Percentiles rank a stretch among this genome's conserved stretches.
Conservation (phyloP, 92 coral and sea anemone species). For the Hydrozoanthus gracilis region DNA sequence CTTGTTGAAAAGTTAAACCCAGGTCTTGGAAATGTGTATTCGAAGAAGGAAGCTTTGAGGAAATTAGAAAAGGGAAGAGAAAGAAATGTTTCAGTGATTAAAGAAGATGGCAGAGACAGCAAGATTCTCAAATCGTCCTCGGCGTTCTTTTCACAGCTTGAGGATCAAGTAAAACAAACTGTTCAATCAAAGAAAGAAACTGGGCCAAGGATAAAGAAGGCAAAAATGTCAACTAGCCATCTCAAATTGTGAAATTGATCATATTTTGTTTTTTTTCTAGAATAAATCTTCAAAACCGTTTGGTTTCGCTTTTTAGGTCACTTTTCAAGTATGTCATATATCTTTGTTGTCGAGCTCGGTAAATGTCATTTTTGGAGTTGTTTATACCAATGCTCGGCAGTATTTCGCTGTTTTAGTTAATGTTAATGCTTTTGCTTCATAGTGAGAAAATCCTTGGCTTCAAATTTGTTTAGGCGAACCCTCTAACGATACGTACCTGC, state of each 20-base stretch:
- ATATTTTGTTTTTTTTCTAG: background rate
- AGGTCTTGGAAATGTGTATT: constrained; percentile 91
- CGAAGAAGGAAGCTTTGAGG: constrained; percentile 79
- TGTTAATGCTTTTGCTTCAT: no score
- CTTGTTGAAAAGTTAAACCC: constrained; percentile 73
- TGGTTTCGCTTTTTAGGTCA: background rate
- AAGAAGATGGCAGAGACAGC: constrained; percentile 54
- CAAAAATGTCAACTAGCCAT: constrained; percentile 62
- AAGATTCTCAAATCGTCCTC: constrained; percentile 80
- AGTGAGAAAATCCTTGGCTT: no score
- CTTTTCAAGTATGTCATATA: background rate
- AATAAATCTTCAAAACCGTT: background rate
- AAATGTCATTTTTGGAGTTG: no score
- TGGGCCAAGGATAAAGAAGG: constrained; percentile 59
- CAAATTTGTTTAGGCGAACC: no score
- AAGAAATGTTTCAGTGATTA: constrained; percentile 73
- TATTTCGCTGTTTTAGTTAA: no score
- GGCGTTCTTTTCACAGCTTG: constrained; percentile 89
- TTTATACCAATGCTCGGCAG: no score
- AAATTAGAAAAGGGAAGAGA: constrained; percentile 74
- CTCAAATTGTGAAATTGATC: constrained; percentile 64
- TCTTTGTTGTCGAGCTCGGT: no score
- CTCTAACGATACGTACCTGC: no score
- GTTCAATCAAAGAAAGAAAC: constrained; percentile 72
- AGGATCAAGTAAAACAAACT: constrained; percentile 88